Base-by-base conservation (phyloP, 2,797 vertebrate genomes). In the Hyperoplus lanceolatus region DNA sequence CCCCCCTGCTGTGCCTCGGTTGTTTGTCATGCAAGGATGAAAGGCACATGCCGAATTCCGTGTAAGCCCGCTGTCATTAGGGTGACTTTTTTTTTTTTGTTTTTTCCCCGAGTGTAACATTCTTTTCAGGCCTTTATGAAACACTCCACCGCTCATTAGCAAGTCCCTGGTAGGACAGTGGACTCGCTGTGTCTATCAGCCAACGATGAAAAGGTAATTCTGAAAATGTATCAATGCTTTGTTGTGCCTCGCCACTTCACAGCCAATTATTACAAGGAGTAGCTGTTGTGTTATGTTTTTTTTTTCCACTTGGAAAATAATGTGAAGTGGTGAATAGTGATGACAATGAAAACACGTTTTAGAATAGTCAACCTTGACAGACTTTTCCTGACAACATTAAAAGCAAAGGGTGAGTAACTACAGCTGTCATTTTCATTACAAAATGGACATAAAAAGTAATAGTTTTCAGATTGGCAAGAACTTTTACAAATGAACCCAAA, bases 11-110 rank as follows among this genome's bases (percentile, higher is more conserved):
- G 87, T 61, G 81, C 75, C 55, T 73, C 80, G 42, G 65, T 56
- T 87, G 83, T 89, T 90, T 89, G 83, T 86, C 78, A 76, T 83
- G 80, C 65, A 77, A 75, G 54, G 59, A 91, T 86, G 80, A 87
- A 90, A 92, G 70, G 65, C 70, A 49, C 80, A 76, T 11, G 71
- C 85, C 86, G 86, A 88, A 87, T 89, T 88, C 81, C 18, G 45
- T 69, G 81, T 70, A 87, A 90, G 84, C 70, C 50, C 39, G 18
- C 42, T 55, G 72, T 70, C 51, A 18, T 81, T 82, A 62, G 38
- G 64, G 79, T 80, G 63, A 83, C 41, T 84, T 67, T 50, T 36
- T 58, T 63, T n/a, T 66, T 21, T 21, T 29, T 29, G 3, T 3
- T 29, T 29, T 29, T 29, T 29, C 29, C 21, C 29, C 29, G 29